Evolutionary conservation across 2,113 vertebrate genomes (phyloP), one percentile per base, ranked within the genome.

Genomic region (Paramormyrops kingsleyae): DNA sequence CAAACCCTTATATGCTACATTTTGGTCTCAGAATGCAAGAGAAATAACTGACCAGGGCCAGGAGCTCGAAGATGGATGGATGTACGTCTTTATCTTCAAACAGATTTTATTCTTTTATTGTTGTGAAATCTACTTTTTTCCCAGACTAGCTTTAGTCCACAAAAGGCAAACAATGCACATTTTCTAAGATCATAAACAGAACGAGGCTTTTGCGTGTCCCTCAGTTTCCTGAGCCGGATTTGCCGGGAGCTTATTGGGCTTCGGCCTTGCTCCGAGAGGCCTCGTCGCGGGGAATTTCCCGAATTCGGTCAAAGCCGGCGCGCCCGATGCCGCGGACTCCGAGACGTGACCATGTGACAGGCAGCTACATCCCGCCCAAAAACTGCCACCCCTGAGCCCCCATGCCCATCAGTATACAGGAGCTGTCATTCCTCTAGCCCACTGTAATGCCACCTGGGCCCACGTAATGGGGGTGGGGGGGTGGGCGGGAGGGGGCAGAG

Each of bases 401-500:
- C 93, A 89, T 91, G 91, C 93, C 92, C 94, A 92, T 95, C 94
- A 92, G 93, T 94, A 94, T 90, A 85, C 89, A 87, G 87, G 66
- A 83, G 84, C 88, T 49, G 49, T 92, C 47, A 90, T 89, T 46
- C 90, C 89, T 70, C 10, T 31, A 59, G 90, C 70, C 46, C 21
- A 88, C 91, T 87, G 87, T 66, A 87, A 27, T 83, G 46, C 90
- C 83, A 44, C 88, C 31, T 52, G 59, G 74, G 19, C 77, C 87
- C 39, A n/a, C n/a, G 0, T 17, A 39, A 66, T 31, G 24, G 53
- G 7, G 21, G 87, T 3, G 27, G n/a, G 31, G 47, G 2, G 21
- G 87, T 3, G 27, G n/a, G 31, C 42, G 2, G 59, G 92, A 91
- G 93, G 93, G 94, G 17, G 89, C 88, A 53, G 86, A 35, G 42